Percentiles rank a stretch among this genome's conserved stretches.
Conservation (phyloP, 2,113 vertebrate species). For the Triplophysa dalaica region DNA sequence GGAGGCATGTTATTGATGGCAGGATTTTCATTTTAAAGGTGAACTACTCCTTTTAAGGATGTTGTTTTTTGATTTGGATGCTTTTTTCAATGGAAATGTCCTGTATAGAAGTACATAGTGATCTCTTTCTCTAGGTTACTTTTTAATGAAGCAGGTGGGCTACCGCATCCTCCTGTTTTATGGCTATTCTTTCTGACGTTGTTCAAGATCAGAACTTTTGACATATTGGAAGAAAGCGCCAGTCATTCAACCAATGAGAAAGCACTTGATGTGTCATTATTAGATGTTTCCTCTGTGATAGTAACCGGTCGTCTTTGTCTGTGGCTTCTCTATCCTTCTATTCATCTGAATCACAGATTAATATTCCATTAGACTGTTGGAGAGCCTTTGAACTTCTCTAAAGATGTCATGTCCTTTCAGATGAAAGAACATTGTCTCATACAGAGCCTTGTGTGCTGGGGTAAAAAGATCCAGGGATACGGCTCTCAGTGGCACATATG, state of each 20-base stretch:
- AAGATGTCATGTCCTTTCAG: not conserved
- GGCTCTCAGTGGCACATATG: not conserved
- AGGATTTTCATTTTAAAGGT: too few species aligned
- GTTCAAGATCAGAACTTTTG: not conserved
- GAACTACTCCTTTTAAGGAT: too few species aligned
- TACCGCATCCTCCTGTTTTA: not conserved
- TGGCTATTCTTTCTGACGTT: not conserved
- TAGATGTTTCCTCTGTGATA: not conserved
- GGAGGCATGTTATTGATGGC: too few species aligned
- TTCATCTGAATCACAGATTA: not conserved
- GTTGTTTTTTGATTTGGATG: not conserved
- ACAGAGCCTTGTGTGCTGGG: conserved; percentile 15
- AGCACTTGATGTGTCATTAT: conserved; percentile 19
- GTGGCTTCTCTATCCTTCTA: not conserved
- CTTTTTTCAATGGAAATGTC: not conserved
- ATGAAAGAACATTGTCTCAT: conserved; percentile 5
- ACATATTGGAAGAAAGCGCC: not conserved
- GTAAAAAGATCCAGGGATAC: not conserved
- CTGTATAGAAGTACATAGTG: not conserved
- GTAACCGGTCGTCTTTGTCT: too few species aligned
- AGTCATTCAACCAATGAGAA: not conserved
- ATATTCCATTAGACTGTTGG: not conserved
- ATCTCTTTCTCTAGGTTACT: not conserved
- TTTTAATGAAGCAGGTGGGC: not conserved
- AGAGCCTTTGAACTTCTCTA: conserved; percentile 5